Conservation (phyloP, 1,140 invertebrate species). For the Eriocheir sinensis region DNA sequence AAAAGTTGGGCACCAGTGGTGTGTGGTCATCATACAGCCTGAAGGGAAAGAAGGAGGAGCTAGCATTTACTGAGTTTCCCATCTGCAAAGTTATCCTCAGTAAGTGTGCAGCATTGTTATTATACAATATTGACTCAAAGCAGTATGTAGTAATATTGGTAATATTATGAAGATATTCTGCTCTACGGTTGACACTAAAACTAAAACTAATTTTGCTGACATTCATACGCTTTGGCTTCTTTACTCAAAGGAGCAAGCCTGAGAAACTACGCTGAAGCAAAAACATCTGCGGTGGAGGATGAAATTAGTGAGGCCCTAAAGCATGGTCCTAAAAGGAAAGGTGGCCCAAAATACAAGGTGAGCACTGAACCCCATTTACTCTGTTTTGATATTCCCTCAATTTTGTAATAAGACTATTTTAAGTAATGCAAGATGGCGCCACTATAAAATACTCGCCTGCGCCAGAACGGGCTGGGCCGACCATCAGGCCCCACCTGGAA, state of each 20-base stretch:
- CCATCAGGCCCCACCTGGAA: too few species aligned
- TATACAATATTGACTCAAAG: background rate
- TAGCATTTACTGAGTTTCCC: background rate
- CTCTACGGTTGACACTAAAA: background rate
- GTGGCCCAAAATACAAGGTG: too few species aligned
- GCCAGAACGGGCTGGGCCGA: too few species aligned
- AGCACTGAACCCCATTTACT: too few species aligned
- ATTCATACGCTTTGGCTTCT: background rate
- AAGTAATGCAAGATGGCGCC: too few species aligned
- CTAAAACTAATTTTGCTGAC: background rate
- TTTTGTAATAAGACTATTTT: too few species aligned
- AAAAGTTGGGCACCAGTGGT: background rate
- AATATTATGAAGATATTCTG: background rate
- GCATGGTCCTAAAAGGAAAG: background rate
- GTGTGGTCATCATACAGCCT: background rate
- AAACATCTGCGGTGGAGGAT: background rate
- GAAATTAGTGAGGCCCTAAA: slow-evolving; percentile 24
- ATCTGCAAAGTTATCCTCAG: slow-evolving; percentile 8
- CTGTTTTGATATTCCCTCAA: too few species aligned
- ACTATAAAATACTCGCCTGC: too few species aligned
- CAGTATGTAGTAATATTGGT: background rate
- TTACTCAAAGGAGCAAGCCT: slow-evolving; percentile 26
- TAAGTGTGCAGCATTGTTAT: background rate
- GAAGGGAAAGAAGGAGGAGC: slow-evolving; percentile 4
- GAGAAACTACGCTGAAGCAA: background rate